Evolutionary conservation across 2,888 invertebrate species (phyloP).

Genomic region (Xestobium rufovillosum): DNA sequence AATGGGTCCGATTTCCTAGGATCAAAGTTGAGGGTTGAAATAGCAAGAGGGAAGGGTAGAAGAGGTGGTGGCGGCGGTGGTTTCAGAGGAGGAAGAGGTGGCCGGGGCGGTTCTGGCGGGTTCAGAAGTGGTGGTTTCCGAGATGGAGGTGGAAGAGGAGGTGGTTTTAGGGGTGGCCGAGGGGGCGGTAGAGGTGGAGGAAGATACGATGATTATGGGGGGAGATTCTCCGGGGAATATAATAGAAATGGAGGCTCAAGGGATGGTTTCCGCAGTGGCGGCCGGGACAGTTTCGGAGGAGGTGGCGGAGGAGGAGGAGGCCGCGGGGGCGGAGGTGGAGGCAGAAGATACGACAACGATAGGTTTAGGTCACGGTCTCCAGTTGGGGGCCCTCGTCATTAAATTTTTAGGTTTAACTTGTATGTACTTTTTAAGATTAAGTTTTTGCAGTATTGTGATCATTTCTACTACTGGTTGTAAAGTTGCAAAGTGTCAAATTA

Average conservation of each 20-base stretch:
- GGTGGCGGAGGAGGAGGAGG: constrained; percentile 38
- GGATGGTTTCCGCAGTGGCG: constrained; percentile 33
- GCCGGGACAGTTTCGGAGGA: constrained; percentile 32
- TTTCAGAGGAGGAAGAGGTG: constrained; percentile 48
- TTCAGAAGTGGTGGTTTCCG: constrained; percentile 36
- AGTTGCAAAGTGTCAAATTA: too few relatives aligned
- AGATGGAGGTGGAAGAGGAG: constrained; percentile 37
- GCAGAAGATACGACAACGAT: constrained; percentile 20
- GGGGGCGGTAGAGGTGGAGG: constrained; percentile 27
- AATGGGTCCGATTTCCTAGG: constrained; percentile 84
- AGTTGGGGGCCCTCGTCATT: constrained; percentile 6
- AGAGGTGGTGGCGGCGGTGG: constrained; percentile 53
- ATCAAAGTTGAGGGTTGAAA: constrained; percentile 79
- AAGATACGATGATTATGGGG: constrained; percentile 18
- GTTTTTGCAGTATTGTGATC: too few relatives aligned
- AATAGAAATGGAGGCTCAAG: constrained; percentile 32
- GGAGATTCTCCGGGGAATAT: constrained; percentile 17
- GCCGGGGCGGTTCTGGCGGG: constrained; percentile 36
- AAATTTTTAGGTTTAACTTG: too few relatives aligned
- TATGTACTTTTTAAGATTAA: too few relatives aligned
- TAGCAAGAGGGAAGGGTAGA: constrained; percentile 73
- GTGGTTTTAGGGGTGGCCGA: constrained; percentile 30
- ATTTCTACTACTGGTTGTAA: too few relatives aligned
- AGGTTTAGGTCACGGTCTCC: constrained; percentile 7
- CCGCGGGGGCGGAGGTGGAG: constrained; percentile 44